phyloP scores from a whole-genome alignment of 2,797 vertebrate genomes.

The Chelon labrosus region DNA sequence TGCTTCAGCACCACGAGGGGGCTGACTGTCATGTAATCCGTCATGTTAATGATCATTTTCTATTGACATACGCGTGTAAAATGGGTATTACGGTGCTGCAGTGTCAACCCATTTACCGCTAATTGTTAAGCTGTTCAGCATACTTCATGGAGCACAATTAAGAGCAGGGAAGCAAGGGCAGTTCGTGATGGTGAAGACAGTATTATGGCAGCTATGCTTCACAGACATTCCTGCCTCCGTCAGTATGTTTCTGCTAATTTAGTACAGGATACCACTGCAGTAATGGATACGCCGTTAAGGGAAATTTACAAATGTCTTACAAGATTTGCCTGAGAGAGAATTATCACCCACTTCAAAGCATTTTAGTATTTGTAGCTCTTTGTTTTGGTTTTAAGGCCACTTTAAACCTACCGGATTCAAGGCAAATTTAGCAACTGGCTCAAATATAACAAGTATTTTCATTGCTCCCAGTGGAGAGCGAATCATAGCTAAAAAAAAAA shows the following conservation, averaged over 20 bases:
- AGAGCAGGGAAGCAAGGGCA: constrained; percentile 12
- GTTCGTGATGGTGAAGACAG: constrained; percentile 26
- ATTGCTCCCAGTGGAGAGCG: no score
- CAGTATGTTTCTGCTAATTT: constrained; percentile 11
- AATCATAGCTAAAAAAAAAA: no score
- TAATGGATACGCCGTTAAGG: no score
- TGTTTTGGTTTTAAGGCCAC: neutral
- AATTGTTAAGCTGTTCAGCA: constrained; percentile 53
- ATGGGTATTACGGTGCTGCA: neutral
- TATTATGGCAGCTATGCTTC: constrained; percentile 43
- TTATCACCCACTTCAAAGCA: no score
- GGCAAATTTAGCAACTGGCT: no score
- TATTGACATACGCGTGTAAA: constrained; percentile 38
- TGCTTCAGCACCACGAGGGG: neutral
- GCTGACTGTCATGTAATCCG: constrained; percentile 30
- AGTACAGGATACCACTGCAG: no score
- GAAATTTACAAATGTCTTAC: no score
- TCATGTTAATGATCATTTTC: constrained; percentile 49
- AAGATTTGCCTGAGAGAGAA: neutral
- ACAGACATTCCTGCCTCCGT: constrained; percentile 28
- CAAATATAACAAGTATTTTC: no score
- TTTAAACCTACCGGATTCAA: no score
- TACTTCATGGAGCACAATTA: constrained; percentile 26
- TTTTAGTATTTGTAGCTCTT: neutral
- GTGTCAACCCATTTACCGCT: constrained; percentile 38